Evolutionary conservation across 2,113 vertebrate species (phyloP).

Genomic region (Syrrhaptes paradoxus): DNA sequence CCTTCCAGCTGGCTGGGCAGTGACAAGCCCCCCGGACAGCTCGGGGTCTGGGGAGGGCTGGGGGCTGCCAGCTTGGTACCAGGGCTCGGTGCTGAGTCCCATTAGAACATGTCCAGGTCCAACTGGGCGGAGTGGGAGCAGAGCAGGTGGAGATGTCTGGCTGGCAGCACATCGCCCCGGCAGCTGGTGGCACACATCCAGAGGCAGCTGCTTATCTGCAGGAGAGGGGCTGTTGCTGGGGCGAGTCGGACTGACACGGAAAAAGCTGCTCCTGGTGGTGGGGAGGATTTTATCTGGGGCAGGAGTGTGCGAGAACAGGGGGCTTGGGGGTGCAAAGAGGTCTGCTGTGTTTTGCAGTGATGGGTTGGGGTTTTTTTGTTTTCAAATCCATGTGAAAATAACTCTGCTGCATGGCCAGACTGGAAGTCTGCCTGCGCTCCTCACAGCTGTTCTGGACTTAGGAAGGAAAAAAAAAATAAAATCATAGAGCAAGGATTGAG

Average conservation of each 20-base stretch:
- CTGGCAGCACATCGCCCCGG: conserved; percentile 23
- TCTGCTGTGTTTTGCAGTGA: neutral
- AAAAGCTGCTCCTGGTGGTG: neutral
- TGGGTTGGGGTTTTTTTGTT: neutral
- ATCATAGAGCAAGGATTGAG: neutral
- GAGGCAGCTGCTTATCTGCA: conserved; percentile 58
- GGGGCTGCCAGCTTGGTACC: neutral
- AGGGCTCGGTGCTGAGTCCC: neutral
- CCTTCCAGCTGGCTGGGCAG: conserved; percentile 27
- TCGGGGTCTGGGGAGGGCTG: fast-evolving
- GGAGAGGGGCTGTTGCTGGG: conserved; percentile 37
- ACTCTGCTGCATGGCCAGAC: neutral
- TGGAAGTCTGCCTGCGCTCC: neutral
- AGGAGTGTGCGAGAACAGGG: neutral
- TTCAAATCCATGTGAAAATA: neutral
- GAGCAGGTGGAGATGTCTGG: conserved; percentile 56
- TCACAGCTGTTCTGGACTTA: conserved; percentile 13
- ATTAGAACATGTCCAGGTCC: neutral
- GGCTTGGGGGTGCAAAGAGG: neutral
- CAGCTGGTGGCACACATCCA: conserved; percentile 60
- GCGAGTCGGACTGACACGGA: neutral
- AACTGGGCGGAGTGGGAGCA: conserved; percentile 11
- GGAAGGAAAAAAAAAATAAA: neutral
- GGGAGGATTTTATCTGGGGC: neutral
- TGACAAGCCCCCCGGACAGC: neutral